Base-by-base conservation (phyloP, 2,797 vertebrate genomes). In the Ptychadena robeensis region DNA sequence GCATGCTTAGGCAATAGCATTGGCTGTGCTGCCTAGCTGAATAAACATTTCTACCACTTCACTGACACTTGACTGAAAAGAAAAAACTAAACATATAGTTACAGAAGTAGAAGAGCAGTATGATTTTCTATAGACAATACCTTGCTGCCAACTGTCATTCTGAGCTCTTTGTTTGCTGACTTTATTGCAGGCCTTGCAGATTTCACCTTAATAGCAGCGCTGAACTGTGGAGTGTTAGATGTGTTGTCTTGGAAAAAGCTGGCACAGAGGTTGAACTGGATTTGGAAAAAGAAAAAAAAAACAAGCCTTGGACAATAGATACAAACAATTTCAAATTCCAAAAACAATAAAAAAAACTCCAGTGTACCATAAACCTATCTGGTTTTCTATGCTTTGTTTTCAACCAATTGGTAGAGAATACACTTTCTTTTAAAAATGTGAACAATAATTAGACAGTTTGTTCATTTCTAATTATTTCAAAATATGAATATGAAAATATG, bases 71-170 rank as follows among this genome's bases (percentile, higher is more conserved):
- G n/a, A n/a, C n/a, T n/a, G n/a, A n/a, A 38, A 10, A 1, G 9
- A 38, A 38, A 4, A 38, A 6, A 38, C 40, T 44, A 3, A 44
- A 44, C 3, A 44, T 4, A 2, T 44, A 44, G 40, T 15, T 44
- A 44, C 40, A 18, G 40, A 15, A 44, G 40, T 5, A 44, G 14
- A 44, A 18, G 18, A 2, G 4, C 12, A 18, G 1, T 18, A 53
- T 53, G 44, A 53, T n/a, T 59, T 28, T 61, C 7, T 61, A 59
- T 15, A 64, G 10, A 34, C 53, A 65, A 9, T 91, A 99, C 98
- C 97, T 99, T 97, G 89, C 91, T 95, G 89, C 97, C 97, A 37
- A 99, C 97, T 0, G 97, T 97, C 14, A 91, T 95, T 74, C 96
- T 94, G 75, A 97, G 94, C 78, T 99, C 95, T 87, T 96, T 98